These are phyloP conservation scores for Myotis yumanensis DNA, from an alignment of 2,113 vertebrate species.

Conservation along the genomic window DNA sequence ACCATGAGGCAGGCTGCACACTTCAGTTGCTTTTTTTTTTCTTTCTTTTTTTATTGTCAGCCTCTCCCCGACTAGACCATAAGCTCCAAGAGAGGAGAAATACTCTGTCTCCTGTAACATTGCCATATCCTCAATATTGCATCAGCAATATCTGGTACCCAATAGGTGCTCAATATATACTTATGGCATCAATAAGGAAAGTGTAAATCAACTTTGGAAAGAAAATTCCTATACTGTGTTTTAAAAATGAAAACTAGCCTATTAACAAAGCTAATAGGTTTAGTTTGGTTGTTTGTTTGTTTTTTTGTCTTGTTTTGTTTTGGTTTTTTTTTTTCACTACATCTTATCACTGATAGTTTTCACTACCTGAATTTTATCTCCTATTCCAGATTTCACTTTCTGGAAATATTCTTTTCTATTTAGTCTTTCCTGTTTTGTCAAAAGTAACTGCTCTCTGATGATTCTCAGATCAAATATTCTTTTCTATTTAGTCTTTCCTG, in stretches of 20 bases:
- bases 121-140: background rate
- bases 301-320: too few species aligned
- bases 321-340: background rate
- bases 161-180: background rate
- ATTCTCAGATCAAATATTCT: background rate
- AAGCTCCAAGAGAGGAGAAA: background rate
- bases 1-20: background rate
- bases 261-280: background rate
- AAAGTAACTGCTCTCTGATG: background rate
- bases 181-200: background rate
- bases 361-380: background rate
- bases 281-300: background rate
- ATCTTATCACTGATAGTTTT: background rate
- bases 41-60: background rate
- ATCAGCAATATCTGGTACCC: background rate
- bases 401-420: background rate
- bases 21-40: background rate
- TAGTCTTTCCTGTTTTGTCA: background rate
- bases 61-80: background rate
- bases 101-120: background rate
- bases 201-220: background rate
- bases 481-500: background rate
- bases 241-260: background rate
- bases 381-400: background rate
- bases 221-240: background rate